phyloP scores from a whole-genome alignment of 2,888 invertebrate genomes.

The Rhagonycha lutea region DNA sequence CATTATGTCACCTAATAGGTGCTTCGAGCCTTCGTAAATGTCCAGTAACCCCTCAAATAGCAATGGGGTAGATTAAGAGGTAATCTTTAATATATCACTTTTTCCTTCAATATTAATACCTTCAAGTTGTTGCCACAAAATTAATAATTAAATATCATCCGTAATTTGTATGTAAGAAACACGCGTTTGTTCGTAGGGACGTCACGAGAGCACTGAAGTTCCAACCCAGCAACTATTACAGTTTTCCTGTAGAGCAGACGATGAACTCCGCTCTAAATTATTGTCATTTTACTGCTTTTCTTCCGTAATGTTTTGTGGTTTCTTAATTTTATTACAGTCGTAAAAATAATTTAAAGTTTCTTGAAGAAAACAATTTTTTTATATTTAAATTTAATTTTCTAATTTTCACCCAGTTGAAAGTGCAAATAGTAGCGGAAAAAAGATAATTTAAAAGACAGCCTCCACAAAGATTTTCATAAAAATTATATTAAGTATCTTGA shows the following conservation, averaged over 20 bases:
- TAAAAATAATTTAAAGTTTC: not conserved
- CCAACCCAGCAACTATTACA: not conserved
- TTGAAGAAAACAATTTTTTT: not conserved
- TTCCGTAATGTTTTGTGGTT: not conserved
- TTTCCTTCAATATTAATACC: not conserved
- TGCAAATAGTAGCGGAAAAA: no score
- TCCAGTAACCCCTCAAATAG: not conserved
- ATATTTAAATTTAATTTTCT: no score
- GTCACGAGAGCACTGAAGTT: not conserved
- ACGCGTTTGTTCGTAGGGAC: not conserved
- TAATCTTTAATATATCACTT: not conserved
- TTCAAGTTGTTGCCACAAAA: not conserved
- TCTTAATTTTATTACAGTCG: not conserved
- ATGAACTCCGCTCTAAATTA: not conserved
- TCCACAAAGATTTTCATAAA: not conserved
- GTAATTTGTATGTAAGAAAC: not conserved
- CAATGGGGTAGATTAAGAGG: not conserved
- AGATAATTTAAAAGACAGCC: no score
- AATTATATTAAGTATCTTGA: not conserved
- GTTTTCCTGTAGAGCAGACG: not conserved
- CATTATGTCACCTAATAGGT: conserved; percentile 1
- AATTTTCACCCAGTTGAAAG: no score
- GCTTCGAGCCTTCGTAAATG: not conserved
- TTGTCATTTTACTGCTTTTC: not conserved
- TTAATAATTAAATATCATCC: not conserved